Evolutionary conservation across 2,888 invertebrate species (phyloP).

Genomic region (Plemyria rubiginata): DNA sequence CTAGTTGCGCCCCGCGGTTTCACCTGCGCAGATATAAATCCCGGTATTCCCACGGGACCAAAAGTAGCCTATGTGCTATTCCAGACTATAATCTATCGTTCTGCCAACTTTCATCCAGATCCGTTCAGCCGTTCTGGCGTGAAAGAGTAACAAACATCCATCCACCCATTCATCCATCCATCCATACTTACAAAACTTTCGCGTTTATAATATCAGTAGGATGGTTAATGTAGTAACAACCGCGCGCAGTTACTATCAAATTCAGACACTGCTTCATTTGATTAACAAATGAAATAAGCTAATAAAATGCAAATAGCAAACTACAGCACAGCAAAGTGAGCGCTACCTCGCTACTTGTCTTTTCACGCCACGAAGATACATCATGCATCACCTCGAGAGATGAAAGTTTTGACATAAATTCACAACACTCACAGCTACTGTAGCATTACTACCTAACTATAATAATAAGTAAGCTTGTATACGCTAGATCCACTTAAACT

Average conservation of each 20-base stretch:
- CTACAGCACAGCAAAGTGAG: slow-evolving; percentile 18
- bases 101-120: too few relatives aligned
- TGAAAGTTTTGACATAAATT: slow-evolving; percentile 29
- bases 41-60: too few relatives aligned
- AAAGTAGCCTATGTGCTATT: too few relatives aligned
- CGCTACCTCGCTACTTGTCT: slow-evolving; percentile 16
- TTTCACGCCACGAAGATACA: slow-evolving; percentile 16
- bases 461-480: slow-evolving; percentile 30
- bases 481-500: slow-evolving; percentile 41
- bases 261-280: not conserved
- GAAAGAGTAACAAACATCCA: too few relatives aligned
- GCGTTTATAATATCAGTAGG: too few relatives aligned
- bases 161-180: too few relatives aligned
- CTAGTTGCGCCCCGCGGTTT: too few relatives aligned
- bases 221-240: not conserved
- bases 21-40: too few relatives aligned
- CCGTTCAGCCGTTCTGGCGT: too few relatives aligned
- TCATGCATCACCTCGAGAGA: slow-evolving; percentile 20
- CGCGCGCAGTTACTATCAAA: not conserved
- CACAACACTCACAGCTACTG: slow-evolving; percentile 23
- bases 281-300: slow-evolving; percentile 3
- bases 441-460: slow-evolving; percentile 21
- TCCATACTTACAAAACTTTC: too few relatives aligned
- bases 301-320: slow-evolving; percentile 16
- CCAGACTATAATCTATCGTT: too few relatives aligned